Conservation (phyloP, 2,888 invertebrate species). For the Eucera pruinosa region DNA sequence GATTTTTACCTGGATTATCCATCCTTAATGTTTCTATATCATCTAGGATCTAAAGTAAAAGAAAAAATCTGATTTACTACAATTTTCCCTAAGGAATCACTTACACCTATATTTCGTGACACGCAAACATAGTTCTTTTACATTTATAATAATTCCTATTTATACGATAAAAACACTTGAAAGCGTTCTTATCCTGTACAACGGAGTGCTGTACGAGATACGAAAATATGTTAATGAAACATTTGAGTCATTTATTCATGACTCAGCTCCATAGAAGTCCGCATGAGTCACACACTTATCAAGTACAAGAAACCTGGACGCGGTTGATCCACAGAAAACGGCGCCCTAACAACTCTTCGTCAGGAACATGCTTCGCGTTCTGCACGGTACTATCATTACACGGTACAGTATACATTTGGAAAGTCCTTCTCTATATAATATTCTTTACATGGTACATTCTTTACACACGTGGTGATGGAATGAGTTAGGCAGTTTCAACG, state of each 20-base stretch:
- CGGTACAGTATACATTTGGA: constrained; percentile 53
- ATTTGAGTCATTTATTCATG: constrained; percentile 51
- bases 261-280: constrained; percentile 44
- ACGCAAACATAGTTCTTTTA: constrained; percentile 68
- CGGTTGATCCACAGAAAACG: constrained; percentile 56
- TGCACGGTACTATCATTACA: constrained; percentile 42
- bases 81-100: constrained; percentile 52
- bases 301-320: constrained; percentile 51
- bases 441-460: constrained; percentile 15
- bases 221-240: constrained; percentile 66
- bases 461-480: constrained; percentile 42
- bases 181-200: constrained; percentile 63
- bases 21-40: constrained; percentile 53
- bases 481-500: constrained; percentile 62
- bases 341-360: constrained; percentile 43
- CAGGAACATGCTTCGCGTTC: constrained; percentile 62
- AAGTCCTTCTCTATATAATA: constrained; percentile 25
- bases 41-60: constrained; percentile 52
- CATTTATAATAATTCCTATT: constrained; percentile 54
- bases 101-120: constrained; percentile 68
- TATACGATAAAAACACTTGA: constrained; percentile 57
- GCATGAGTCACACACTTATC: constrained; percentile 46
- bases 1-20: constrained; percentile 47
- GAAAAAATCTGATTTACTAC: constrained; percentile 57
- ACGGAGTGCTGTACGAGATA: constrained; percentile 62